These are phyloP conservation scores for Seriola rivoliana DNA, from an alignment of 2,113 vertebrate species.

Conservation along the genomic window DNA sequence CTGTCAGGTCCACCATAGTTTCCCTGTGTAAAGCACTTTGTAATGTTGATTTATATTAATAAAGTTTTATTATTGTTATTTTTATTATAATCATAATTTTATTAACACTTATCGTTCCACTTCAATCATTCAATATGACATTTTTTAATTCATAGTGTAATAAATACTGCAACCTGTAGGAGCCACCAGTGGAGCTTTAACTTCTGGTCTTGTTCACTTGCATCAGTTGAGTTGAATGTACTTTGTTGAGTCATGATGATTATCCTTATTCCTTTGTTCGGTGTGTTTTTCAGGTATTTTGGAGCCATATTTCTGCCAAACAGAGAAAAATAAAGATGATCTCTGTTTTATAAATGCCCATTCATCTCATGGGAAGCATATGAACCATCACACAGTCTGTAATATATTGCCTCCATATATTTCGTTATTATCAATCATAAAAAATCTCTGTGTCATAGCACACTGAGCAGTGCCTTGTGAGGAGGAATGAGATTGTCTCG, in stretches of 20 bases:
- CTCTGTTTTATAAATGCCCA: conserved; percentile 15
- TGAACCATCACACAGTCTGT: conserved; percentile 6
- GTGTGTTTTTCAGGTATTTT: neutral
- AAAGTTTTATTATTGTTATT: neutral
- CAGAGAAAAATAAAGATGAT: conserved; percentile 30
- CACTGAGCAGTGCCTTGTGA: conserved; percentile 14
- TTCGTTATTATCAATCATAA: conserved; percentile 48
- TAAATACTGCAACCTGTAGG: neutral
- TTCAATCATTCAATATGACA: neutral
- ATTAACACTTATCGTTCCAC: neutral
- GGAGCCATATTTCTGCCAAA: conserved; percentile 41
- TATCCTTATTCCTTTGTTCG: neutral
- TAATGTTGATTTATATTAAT: neutral
- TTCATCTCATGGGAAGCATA: conserved; percentile 27
- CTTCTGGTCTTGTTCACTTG: neutral
- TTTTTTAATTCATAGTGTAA: neutral
- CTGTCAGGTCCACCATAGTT: no score
- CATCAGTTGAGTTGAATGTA: neutral
- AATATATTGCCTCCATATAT: conserved; percentile 42
- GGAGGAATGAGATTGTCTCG: conserved; percentile 31
- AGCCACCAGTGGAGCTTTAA: neutral
- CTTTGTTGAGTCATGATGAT: conserved; percentile 5
- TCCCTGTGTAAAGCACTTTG: neutral
- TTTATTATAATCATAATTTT: neutral
- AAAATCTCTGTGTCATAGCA: conserved; percentile 19